Base-by-base conservation (phyloP, 2,888 invertebrate species). In the Octonoba sinensis region DNA sequence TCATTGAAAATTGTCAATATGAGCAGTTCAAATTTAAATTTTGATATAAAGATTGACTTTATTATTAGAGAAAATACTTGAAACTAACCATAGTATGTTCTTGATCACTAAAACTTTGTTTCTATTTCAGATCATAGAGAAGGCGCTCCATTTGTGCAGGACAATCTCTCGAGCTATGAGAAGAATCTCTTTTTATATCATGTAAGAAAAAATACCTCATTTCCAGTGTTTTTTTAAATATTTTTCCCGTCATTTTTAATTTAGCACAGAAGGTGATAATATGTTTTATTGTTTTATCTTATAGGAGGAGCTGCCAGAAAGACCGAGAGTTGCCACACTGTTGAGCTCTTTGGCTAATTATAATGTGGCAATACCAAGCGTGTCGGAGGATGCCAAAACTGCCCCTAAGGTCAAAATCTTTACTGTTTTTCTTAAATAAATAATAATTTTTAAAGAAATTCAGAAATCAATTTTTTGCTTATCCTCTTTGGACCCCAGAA, bases 301-400 rank as follows among this genome's bases (percentile, higher is more conserved):
- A 27, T 86, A 90, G 89, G 90, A 90, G 89, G 90, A 90, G 89
- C 91, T 96, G 91, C 95, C 95, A 88, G 95, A 95, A 88, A 92
- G 96, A 86, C 96, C 96, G 24, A 93, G 94, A 86, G 93, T 96
- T 87, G 93, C 96, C 71, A 94, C 95, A 47, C 87, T 97, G 89
- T 93, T 97, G 90, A 94, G 93, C 88, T 95, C 95, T 83, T 91
- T 97, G 90, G 96, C 96, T 86, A 95, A 96, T 90, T 97, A 97
- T 91, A 94, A 95, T 88, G 89, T 88, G 24, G 96, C 96, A 89
- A 96, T 97, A 87, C 96, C 96, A 89, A 96, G 96, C 67, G 94
- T 95, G 3, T 57, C 69, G 16, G 83, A 83, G 49, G 56, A 70
- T 59, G 62, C 59, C 20, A 69, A 59, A 18, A 24, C 64, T 54